Evolutionary conservation across 2,797 vertebrate genomes (phyloP).

Genomic region (Balearica regulorum): DNA sequence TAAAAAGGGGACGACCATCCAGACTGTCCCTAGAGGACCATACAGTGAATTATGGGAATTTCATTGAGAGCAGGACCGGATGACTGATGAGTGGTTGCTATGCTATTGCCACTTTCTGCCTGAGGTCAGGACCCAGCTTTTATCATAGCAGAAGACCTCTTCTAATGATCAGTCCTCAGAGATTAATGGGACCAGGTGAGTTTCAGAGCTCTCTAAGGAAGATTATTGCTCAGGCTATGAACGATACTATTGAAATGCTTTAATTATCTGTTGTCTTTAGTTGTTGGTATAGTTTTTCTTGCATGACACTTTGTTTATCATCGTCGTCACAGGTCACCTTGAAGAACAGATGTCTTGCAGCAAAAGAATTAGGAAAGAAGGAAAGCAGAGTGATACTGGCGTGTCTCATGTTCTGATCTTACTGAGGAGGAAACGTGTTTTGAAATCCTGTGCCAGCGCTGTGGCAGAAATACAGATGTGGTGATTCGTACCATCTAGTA

Average conservation of each 20-base stretch:
- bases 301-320: not conserved
- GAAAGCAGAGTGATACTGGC: not conserved
- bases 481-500: not conserved
- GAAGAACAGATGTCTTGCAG: not conserved
- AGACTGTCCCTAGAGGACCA: not conserved
- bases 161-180: constrained; percentile 12
- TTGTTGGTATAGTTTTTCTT: not conserved
- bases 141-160: not conserved
- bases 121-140: not conserved
- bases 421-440: not conserved
- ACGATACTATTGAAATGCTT: not conserved
- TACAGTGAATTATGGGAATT: not conserved
- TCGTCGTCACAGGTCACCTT: not conserved
- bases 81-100: not conserved
- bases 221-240: not conserved
- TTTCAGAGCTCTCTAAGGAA: not conserved
- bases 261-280: constrained; percentile 13
- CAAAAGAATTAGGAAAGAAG: not conserved
- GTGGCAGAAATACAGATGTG: not conserved
- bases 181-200: not conserved
- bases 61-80: not conserved
- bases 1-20: not conserved
- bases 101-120: not conserved
- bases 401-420: not conserved
- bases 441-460: not conserved